Evolutionary conservation across 1,140 invertebrate species (phyloP).

Genomic region (Achroia grisella): DNA sequence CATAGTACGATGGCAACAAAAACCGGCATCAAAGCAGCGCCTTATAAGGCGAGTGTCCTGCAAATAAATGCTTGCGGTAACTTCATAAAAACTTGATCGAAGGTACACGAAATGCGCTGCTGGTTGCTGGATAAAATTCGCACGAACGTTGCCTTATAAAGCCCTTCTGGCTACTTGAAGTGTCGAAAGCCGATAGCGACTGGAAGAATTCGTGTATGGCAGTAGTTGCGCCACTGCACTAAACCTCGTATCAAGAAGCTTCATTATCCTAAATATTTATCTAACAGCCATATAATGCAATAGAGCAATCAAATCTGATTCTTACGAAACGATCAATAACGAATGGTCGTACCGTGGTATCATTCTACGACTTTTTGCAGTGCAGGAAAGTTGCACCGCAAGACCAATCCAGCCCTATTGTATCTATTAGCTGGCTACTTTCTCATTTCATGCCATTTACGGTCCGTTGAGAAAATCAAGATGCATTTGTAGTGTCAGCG

Average conservation of each 20-base stretch:
- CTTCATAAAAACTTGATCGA: constrained; percentile 58
- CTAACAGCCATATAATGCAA: constrained; percentile 36
- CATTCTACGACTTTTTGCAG: constrained; percentile 54
- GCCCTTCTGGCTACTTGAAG: constrained; percentile 26
- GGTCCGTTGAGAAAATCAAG: constrained; percentile 60
- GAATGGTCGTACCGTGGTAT: constrained; percentile 30
- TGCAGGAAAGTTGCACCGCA: constrained; percentile 57
- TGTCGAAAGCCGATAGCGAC: constrained; percentile 48
- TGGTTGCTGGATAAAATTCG: constrained; percentile 44
- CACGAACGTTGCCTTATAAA: constrained; percentile 51
- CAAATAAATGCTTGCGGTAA: constrained; percentile 54
- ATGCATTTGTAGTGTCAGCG: constrained; percentile 38
- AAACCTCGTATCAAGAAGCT: constrained; percentile 29
- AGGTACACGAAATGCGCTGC: constrained; percentile 44
- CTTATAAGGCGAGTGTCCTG: constrained; percentile 49
- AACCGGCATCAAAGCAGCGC: constrained; percentile 40
- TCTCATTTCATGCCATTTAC: constrained; percentile 67
- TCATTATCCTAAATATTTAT: constrained; percentile 26
- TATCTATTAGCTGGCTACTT: constrained; percentile 68
- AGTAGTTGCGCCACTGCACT: constrained; percentile 25
- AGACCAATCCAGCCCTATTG: constrained; percentile 64
- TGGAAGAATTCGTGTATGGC: constrained; percentile 41
- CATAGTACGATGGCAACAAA: constrained; percentile 44
- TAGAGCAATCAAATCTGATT: constrained; percentile 42
- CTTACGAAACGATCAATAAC: constrained; percentile 54